Base-by-base conservation (phyloP, 1,140 invertebrate species). In the Belonocnema kinseyi region DNA sequence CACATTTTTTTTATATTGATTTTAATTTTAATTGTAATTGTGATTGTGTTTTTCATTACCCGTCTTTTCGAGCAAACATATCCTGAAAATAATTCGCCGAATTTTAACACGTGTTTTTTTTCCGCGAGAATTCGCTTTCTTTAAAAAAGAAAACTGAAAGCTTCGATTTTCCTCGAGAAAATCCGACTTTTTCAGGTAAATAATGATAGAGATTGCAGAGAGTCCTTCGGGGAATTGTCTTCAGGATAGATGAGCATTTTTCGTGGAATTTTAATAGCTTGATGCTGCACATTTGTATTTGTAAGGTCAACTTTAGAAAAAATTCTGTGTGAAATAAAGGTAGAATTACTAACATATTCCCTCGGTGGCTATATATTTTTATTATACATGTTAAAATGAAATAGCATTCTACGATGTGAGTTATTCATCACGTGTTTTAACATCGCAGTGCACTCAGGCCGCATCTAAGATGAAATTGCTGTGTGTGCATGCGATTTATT, bases 311-410 rank as follows among this genome's bases (percentile, higher is more conserved):
- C 26, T 33, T 26, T 66, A 66, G 61, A 66, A 66, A 66, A 66
- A 46, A 40, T 66, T 66, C 61, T 66, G 61, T 66, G 61, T 66
- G 61, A 66, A 66, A 33, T 66, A 66, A 66, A 66, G 61, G 33
- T 66, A 66, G 61, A 40, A 26, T 66, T 46, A 66, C 26, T 66
- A 66, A 66, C 61, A 66, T 66, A 66, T 66, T 66, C 61, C 61
- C 40, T 66, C 26, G 61, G 61, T 66, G 61, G 61, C 61, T 66
- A 66, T 66, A 66, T 66, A 66, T 66, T 66, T 66, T 66, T 66
- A 66, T 66, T 66, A 16, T 66, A 66, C 33, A 66, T 66, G 61
- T 66, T 66, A n/a, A 66, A 66, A 66, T 46, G 26, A 40, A 66
- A 66, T n/a, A 33, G 26, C 58, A 66, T 66, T 66, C 61, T 40